Percentiles rank a stretch among this genome's conserved stretches.
phyloP scores from a whole-genome alignment of 2,113 vertebrate species.

The Gambusia affinis region DNA sequence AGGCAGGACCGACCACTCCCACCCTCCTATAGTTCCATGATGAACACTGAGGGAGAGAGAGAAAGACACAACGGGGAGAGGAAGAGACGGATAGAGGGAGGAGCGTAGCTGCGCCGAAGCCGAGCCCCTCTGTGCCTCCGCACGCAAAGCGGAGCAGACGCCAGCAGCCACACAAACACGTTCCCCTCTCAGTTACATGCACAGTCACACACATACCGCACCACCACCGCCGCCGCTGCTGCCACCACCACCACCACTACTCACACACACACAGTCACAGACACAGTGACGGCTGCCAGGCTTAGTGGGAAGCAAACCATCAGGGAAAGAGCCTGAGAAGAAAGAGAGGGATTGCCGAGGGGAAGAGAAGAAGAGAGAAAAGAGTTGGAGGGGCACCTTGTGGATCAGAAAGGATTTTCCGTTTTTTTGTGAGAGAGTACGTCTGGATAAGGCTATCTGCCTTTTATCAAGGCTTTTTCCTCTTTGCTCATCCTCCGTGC shows the following conservation, averaged over 20 bases:
- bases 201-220: conserved; percentile 69
- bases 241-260: conserved; percentile 23
- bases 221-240: conserved; percentile 37
- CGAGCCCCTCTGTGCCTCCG: conserved; percentile 76
- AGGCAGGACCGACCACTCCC: conserved; percentile 72
- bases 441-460: conserved; percentile 67
- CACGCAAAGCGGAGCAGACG: conserved; percentile 80
- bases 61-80: conserved; percentile 38
- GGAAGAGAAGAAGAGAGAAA: conserved; percentile 62
- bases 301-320: conserved; percentile 69
- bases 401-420: conserved; percentile 76
- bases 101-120: conserved; percentile 73
- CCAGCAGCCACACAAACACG: conserved; percentile 75
- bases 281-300: conserved; percentile 69
- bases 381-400: conserved; percentile 76
- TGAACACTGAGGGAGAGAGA: conserved; percentile 77
- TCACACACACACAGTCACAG: conserved; percentile 45
- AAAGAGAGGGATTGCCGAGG: conserved; percentile 64
- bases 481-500: conserved; percentile 65
- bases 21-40: conserved; percentile 82
- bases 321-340: conserved; percentile 66
- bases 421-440: conserved; percentile 50
- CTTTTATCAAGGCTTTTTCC: conserved; percentile 52
- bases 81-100: conserved; percentile 66
- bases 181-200: conserved; percentile 71